Conservation (phyloP, 2,797 vertebrate species). For the Protosalanx chinensis region DNA sequence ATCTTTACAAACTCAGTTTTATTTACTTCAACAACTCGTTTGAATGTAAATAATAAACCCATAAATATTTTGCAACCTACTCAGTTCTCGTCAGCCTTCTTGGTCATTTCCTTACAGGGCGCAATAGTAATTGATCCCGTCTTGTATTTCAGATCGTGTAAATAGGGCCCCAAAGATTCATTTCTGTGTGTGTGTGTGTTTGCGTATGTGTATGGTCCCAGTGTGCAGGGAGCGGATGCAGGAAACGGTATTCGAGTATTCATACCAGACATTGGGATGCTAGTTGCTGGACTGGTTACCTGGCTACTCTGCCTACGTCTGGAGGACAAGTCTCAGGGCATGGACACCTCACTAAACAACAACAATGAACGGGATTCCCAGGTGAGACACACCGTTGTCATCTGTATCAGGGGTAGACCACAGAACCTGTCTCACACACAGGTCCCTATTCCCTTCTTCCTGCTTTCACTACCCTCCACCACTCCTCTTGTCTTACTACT, state of each 20-base stretch:
- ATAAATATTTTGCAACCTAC: no score
- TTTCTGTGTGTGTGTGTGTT: neutral
- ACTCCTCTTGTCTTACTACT: neutral
- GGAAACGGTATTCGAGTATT: conserved; percentile 85
- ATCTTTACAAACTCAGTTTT: no score
- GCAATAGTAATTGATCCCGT: no score
- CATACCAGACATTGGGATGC: conserved; percentile 84
- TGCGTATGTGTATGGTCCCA: conserved; percentile 39
- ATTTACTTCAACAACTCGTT: no score
- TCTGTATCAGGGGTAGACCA: no score
- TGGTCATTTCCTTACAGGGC: no score
- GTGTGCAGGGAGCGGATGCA: conserved; percentile 81
- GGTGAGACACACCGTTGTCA: conserved; percentile 56
- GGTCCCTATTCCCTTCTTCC: neutral
- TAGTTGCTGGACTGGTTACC: conserved; percentile 77
- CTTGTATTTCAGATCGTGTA: no score
- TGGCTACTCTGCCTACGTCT: conserved; percentile 84
- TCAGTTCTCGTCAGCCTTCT: no score
- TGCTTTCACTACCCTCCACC: neutral
- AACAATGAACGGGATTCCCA: conserved; percentile 74
- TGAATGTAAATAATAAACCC: no score
- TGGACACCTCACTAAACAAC: conserved; percentile 72
- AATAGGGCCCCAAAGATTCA: no score
- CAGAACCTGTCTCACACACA: neutral
- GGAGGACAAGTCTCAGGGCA: conserved; percentile 68